These are phyloP conservation scores for Cremastobaeus sp. DNA, from an alignment of 2,888 invertebrate genomes.

Conservation along the genomic window DNA sequence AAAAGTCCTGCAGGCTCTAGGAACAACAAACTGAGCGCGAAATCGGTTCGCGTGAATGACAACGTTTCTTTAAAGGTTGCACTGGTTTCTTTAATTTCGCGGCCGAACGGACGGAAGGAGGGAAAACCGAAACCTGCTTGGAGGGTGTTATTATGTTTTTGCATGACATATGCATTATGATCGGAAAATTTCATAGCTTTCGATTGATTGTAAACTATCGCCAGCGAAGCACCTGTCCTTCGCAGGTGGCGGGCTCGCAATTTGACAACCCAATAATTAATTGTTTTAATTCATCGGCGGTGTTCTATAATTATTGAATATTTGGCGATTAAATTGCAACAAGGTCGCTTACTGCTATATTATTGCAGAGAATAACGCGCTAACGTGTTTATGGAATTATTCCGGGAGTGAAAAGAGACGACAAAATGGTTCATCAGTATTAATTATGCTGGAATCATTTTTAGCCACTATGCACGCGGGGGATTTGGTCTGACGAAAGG, in stretches of 20 bases:
- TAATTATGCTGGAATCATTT: neutral
- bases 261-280: neutral
- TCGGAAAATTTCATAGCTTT: conserved; percentile 30
- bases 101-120: too few relatives aligned
- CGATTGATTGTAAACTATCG: conserved; percentile 21
- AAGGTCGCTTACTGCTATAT: too few relatives aligned
- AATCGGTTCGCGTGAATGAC: conserved; percentile 2
- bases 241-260: conserved; percentile 3
- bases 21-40: neutral
- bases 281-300: neutral
- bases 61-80: too few relatives aligned
- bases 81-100: too few relatives aligned
- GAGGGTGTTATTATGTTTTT: conserved; percentile 24
- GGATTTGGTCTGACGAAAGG: conserved; percentile 8
- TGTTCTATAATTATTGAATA: too few relatives aligned
- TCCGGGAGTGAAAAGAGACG: too few relatives aligned
- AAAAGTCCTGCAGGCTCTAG: neutral
- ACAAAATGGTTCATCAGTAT: neutral
- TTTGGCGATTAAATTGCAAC: too few relatives aligned
- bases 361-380: too few relatives aligned
- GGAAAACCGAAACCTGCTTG: neutral
- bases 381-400: too few relatives aligned
- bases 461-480: neutral
- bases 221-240: conserved; percentile 15
- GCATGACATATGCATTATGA: conserved; percentile 34